A percentile compares a stretch with the other conserved stretches of the same genome.
Conservation (phyloP, 2,113 vertebrate genomes). For the Ahaetulla prasina region DNA sequence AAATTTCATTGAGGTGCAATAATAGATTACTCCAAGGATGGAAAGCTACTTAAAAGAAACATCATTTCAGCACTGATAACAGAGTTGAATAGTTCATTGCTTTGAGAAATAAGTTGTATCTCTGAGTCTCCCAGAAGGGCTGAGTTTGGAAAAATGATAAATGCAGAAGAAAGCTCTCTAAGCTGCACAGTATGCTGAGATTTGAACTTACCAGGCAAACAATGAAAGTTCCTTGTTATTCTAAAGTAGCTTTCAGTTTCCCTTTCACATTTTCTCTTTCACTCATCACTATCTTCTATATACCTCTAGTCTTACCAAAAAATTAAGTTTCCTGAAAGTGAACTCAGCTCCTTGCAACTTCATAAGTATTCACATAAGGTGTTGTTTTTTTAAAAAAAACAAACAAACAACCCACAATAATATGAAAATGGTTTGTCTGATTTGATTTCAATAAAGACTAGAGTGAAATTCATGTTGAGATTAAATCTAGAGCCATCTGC, state of each 20-base stretch:
- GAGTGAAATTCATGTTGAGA: not conserved
- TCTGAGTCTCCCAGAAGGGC: not conserved
- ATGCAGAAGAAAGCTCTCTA: conserved; percentile 1
- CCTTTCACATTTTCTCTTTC: not conserved
- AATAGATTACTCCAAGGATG: not conserved
- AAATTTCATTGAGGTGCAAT: not conserved
- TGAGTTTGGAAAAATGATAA: not conserved
- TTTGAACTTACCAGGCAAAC: not conserved
- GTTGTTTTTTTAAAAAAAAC: not conserved
- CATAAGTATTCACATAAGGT: not conserved
- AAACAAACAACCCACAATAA: too few species aligned
- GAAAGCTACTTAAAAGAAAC: conserved; percentile 8
- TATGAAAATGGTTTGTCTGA: not conserved
- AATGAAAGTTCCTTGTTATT: not conserved
- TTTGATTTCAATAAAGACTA: not conserved
- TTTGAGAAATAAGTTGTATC: conserved; percentile 13
- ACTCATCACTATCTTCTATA: fast-evolving
- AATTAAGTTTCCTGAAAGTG: not conserved
- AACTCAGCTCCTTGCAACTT: not conserved
- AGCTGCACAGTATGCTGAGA: not conserved
- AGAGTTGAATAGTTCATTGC: not conserved
- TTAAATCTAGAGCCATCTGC: not conserved
- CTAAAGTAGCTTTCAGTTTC: not conserved
- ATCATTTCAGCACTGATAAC: not conserved
- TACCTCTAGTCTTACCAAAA: not conserved